These are phyloP conservation scores for Diachasmimorpha longicaudata DNA, from an alignment of 1,140 invertebrate species.

Conservation along the genomic window DNA sequence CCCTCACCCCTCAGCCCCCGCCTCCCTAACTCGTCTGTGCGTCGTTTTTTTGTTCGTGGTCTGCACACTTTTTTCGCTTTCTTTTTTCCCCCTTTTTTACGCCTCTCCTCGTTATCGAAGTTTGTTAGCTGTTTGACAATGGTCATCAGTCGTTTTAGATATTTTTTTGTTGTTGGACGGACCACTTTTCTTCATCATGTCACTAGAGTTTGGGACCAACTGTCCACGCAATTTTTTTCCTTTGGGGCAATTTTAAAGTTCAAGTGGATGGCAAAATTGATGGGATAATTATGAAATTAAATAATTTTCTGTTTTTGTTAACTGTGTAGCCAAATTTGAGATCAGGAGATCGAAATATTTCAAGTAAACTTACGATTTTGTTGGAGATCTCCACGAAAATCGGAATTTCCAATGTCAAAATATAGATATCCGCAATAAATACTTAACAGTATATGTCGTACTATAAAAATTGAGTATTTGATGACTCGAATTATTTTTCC, in stretches of 20 bases:
- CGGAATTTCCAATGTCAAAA: too few species aligned
- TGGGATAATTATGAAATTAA: too few species aligned
- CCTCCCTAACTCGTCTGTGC: neutral
- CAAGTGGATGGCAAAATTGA: too few species aligned
- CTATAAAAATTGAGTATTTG: too few species aligned
- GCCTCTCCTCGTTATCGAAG: neutral
- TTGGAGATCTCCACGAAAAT: too few species aligned
- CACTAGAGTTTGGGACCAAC: neutral
- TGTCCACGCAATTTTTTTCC: neutral
- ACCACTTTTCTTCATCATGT: neutral
- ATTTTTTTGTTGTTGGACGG: neutral
- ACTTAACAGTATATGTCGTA: too few species aligned
- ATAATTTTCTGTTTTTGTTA: too few species aligned
- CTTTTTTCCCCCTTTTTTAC: neutral
- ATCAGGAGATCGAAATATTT: too few species aligned
- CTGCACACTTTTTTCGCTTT: neutral
- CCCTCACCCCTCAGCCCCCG: neutral
- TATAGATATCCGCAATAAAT: too few species aligned
- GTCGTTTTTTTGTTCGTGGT: neutral
- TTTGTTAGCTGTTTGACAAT: neutral
- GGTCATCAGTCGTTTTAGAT: neutral
- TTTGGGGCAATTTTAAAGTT: neutral
- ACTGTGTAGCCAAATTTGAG: too few species aligned
- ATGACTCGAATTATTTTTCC: too few species aligned
- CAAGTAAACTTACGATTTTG: too few species aligned